Evolutionary conservation across 2,113 vertebrate species (phyloP), one percentile per base, ranked within the genome.

Genomic region (Asarcornis scutulata): DNA sequence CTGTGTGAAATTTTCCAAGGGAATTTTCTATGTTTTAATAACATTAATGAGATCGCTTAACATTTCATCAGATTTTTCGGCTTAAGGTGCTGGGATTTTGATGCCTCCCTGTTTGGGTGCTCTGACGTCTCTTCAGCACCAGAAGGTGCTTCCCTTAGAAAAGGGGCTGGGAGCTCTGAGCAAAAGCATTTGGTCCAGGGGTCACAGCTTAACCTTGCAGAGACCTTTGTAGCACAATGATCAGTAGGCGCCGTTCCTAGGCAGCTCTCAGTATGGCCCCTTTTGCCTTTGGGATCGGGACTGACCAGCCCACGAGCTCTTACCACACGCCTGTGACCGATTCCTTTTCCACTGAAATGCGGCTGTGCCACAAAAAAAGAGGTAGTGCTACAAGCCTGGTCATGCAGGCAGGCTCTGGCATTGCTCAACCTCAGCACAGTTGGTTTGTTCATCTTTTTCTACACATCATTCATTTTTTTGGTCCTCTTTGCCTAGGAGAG

Each of bases 1-100:
- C 74, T 87, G 53, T 91, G 89, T 76, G 88, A 95, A 92, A 71
- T 95, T 91, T 96, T 96, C 93, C 88, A 87, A 85, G 94, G 77
- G 86, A 94, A 73, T 92, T 95, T 91, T 95, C 63, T 93, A 2
- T 12, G 6, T 89, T 95, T 96, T 87, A 93, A 91, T 93, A 89
- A 93, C 0, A 0, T 87, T 95, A 77, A 96, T 95, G 86, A 67
- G 83, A 71, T 83, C 79, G 38, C 77, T 91, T 76, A 91, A 83
- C 81, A 63, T 67, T 92, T 92, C 17, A 56, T 89, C 81, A 71
- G 31, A 59, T 77, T 85, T 91, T 91, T 76, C 77, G 77, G 77
- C 0, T 0, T 53, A 8, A 9, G 10, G 92, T 92, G 56, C 58
- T 93, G 77, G 34, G 58, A n/a, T 79, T 97, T 88, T 60, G 40